Percentiles rank a stretch among this genome's conserved stretches.
phyloP scores from a whole-genome alignment of 2,113 vertebrate species.

The Camarhynchus parvulus region DNA sequence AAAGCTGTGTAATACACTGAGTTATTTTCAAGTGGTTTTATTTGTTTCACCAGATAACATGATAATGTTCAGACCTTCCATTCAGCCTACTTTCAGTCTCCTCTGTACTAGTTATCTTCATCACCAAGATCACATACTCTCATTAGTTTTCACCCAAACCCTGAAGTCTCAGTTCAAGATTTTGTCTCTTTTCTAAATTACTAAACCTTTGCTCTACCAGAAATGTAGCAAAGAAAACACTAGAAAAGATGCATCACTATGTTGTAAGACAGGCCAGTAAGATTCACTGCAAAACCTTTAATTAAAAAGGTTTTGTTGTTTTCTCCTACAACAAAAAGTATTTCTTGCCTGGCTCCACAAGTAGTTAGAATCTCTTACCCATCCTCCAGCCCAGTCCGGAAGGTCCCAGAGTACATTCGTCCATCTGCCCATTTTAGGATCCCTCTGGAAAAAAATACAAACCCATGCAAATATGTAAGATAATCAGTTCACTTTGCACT shows the following conservation, averaged over 20 bases:
- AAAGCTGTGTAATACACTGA: background rate
- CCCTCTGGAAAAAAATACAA: conserved; percentile 79
- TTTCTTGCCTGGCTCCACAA: background rate
- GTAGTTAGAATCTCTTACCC: conserved; percentile 78
- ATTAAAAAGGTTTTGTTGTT: background rate
- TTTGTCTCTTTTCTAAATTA: background rate
- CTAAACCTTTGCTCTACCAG: background rate
- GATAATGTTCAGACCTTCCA: background rate
- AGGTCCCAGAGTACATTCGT: conserved; percentile 89
- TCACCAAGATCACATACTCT: background rate
- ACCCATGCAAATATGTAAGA: background rate
- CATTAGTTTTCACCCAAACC: background rate
- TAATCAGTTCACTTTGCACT: background rate
- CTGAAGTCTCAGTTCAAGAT: background rate
- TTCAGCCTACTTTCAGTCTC: background rate
- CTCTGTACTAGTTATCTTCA: background rate
- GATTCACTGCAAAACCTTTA: background rate
- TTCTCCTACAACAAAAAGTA: background rate
- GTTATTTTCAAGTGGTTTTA: background rate
- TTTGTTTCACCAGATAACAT: background rate
- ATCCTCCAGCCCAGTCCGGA: conserved; percentile 92
- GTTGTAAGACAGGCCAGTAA: background rate
- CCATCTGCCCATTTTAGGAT: conserved; percentile 92
- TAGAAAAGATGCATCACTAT: background rate
- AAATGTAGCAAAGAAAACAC: background rate